A percentile compares a stretch with the other conserved stretches of the same genome.
phyloP scores from a whole-genome alignment of 1,140 invertebrate genomes.

The Aphis craccivora region DNA sequence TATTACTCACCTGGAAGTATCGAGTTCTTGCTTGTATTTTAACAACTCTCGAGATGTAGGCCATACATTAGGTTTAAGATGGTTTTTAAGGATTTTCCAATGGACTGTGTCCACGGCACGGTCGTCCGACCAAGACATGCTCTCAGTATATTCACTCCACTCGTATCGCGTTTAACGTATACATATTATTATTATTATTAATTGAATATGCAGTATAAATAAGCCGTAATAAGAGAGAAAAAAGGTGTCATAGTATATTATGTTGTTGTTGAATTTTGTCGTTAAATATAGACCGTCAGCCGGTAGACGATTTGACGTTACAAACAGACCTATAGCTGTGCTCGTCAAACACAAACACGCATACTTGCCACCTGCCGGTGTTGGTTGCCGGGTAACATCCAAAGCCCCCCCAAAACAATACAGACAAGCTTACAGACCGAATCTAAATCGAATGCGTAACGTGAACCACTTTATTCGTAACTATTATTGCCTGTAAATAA shows the following conservation, averaged over 20 bases:
- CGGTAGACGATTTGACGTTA: background rate
- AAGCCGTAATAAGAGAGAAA: background rate
- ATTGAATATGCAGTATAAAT: background rate
- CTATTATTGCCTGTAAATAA: background rate
- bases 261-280: background rate
- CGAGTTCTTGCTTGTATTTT: conserved; percentile 48
- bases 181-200: background rate
- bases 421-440: background rate
- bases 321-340: background rate
- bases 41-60: conserved; percentile 10
- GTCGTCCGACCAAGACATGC: conserved; percentile 47
- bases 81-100: conserved; percentile 42
- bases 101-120: conserved; percentile 28
- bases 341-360: background rate
- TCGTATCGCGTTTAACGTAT: background rate
- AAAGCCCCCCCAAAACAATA: conserved; percentile 23
- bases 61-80: conserved; percentile 36
- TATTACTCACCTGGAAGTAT: background rate
- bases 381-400: conserved; percentile 50
- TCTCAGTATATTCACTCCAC: background rate
- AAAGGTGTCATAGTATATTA: background rate
- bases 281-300: conserved; percentile 5
- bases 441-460: background rate
- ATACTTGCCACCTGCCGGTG: conserved; percentile 17
- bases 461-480: background rate